These are phyloP conservation scores for Oncorhynchus tshawytscha DNA, from an alignment of 2,113 vertebrate genomes.

Conservation along the genomic window DNA sequence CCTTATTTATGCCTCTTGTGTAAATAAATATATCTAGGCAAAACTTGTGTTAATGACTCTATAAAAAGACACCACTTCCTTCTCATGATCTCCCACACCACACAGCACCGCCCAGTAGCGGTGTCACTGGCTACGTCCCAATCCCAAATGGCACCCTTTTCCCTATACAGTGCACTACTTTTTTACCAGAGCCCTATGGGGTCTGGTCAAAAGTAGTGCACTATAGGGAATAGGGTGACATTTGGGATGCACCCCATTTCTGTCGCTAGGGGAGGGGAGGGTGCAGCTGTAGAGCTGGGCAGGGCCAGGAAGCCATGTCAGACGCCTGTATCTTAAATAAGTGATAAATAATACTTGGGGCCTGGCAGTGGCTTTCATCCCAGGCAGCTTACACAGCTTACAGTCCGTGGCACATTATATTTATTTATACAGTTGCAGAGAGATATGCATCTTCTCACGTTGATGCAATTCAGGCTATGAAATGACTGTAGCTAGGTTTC, in stretches of 20 bases:
- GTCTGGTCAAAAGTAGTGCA: too few relatives aligned
- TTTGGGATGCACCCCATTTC: too few relatives aligned
- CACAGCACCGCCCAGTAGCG: too few relatives aligned
- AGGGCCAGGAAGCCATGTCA: constrained; percentile 41
- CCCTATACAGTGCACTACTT: too few relatives aligned
- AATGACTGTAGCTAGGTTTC: too few relatives aligned
- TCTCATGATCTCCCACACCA: constrained; percentile 51
- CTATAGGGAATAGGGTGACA: too few relatives aligned
- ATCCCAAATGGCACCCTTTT: too few relatives aligned
- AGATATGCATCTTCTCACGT: constrained; percentile 56
- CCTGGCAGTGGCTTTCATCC: constrained; percentile 59
- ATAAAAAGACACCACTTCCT: constrained; percentile 73
- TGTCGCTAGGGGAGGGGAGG: constrained; percentile 47
- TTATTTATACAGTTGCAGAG: constrained; percentile 61
- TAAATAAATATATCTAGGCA: constrained; percentile 80
- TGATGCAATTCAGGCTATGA: constrained; percentile 50
- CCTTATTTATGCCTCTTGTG: constrained; percentile 77
- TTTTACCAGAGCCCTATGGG: too few relatives aligned
- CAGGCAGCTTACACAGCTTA: constrained; percentile 65
- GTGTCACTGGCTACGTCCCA: constrained; percentile 28
- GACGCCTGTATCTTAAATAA: constrained; percentile 69
- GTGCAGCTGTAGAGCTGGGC: neutral
- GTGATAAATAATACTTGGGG: constrained; percentile 65
- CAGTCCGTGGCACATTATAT: constrained; percentile 61
- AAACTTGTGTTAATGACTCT: constrained; percentile 73